Conservation (phyloP, 2,888 invertebrate genomes). For the Lasioglossum zephyrum region DNA sequence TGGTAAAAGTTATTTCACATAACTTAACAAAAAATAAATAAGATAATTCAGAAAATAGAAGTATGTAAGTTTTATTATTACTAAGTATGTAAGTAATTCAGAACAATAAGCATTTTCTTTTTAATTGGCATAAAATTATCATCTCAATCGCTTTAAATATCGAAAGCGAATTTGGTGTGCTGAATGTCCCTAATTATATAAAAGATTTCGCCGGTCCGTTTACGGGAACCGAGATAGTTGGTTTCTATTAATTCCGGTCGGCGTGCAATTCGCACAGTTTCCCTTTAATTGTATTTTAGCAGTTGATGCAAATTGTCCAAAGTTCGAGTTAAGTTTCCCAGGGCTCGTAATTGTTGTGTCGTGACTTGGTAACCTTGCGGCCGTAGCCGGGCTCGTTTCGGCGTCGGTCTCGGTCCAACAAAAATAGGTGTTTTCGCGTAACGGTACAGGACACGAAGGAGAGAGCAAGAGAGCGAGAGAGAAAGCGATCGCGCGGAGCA, state of each 20-base stretch:
- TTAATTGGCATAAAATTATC: too few relatives aligned
- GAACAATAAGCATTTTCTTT: too few relatives aligned
- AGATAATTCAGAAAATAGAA: too few relatives aligned
- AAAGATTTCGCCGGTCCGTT: not conserved
- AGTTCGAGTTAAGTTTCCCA: slow-evolving; percentile 44
- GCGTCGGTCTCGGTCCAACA: not conserved
- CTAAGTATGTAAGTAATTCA: too few relatives aligned
- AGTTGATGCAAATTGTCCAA: slow-evolving; percentile 52
- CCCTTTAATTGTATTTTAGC: slow-evolving; percentile 47
- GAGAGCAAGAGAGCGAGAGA: not conserved
- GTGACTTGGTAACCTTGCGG: slow-evolving; percentile 47
- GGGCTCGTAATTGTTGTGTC: slow-evolving; percentile 36
- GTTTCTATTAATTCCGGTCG: slow-evolving; percentile 43
- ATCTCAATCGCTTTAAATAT: too few relatives aligned
- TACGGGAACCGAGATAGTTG: slow-evolving; percentile 26
- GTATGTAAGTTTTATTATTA: too few relatives aligned
- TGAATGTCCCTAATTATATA: not conserved
- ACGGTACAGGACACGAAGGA: not conserved
- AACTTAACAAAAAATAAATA: too few relatives aligned
- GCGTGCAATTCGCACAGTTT: slow-evolving; percentile 31
- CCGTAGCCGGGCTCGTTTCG: not conserved
- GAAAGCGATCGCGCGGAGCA: slow-evolving; percentile 55
- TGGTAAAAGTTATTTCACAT: too few relatives aligned
- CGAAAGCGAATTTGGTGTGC: too few relatives aligned
- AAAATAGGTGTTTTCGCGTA: slow-evolving; percentile 34